These are phyloP conservation scores for Amitus sp. DNA, from an alignment of 2,888 invertebrate species.

Conservation along the genomic window DNA sequence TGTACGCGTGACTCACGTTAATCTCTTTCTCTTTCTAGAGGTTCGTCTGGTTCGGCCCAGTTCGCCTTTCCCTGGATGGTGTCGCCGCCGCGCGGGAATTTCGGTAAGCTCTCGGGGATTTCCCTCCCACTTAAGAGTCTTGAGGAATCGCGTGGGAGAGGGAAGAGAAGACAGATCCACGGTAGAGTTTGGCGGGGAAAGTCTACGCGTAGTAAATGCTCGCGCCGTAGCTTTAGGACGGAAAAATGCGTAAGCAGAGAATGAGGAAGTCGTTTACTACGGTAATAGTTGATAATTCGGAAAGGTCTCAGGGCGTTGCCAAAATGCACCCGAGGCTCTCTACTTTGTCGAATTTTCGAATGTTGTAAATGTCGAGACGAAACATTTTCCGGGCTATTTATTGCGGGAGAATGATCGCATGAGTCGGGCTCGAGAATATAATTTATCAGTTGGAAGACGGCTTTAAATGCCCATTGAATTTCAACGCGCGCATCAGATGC, in stretches of 20 bases:
- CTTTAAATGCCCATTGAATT: conserved; percentile 5
- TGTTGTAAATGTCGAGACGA: conserved; percentile 1
- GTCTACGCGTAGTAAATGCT: too few species aligned
- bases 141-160: conserved; percentile 34
- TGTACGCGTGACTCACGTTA: conserved; percentile 60
- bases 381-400: conserved; percentile 1
- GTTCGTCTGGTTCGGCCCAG: too few species aligned
- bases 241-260: too few species aligned
- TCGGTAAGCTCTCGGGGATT: conserved; percentile 56
- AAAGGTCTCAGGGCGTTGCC: too few species aligned
- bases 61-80: conserved; percentile 51
- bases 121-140: conserved; percentile 44
- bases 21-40: too few species aligned
- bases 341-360: not conserved
- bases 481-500: not conserved
- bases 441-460: not conserved
- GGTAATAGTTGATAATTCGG: too few species aligned
- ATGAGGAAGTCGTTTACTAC: conserved; percentile 47
- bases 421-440: not conserved
- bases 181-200: conserved; percentile 48
- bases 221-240: too few species aligned
- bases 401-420: conserved; percentile 1
- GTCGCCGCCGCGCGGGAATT: conserved; percentile 63
- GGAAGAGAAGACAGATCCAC: conserved; percentile 29
- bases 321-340: too few species aligned